Evolutionary conservation across 2,888 invertebrate genomes (phyloP), one percentile per base, ranked within the genome.

Genomic region (Parnassius smintheus): DNA sequence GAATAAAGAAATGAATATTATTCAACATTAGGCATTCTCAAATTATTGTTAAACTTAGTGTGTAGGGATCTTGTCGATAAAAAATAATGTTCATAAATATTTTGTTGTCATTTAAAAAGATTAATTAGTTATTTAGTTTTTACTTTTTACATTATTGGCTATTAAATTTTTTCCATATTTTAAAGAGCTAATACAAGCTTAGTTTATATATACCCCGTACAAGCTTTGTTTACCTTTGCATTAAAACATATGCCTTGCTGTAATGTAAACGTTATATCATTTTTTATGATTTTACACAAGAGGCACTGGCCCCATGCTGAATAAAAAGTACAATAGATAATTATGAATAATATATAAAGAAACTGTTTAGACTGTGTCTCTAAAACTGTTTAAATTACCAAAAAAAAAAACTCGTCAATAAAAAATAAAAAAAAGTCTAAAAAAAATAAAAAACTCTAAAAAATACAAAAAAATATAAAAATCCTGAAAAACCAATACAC

Each of bases 281-380:
- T 90, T 90, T 85, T 89, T 88, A 82, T 77, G 75, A 81, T 85
- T 88, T 88, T 89, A 86, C 83, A 84, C 84, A 81, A 81, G 81
- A 80, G 86, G 86, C 87, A 81, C 81, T 78, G 75, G 75, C 76
- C 83, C 83, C 82, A 76, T 80, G 79, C 82, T 81, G 79, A 80
- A 81, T 83, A 79, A 83, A 63, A 85, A 90, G 90, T 90, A 89
- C 90, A 90, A 90, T 89, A 86, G 86, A 87, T 86, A 82, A 81
- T 87, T 85, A 78, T 81, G 80, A 82, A 81, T 83, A 86, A 83
- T 80, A 68, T 82, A 69, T 89, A 90, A 89, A 86, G 86, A 87
- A 87, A 89, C 86, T 86, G 80, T 85, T 81, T 85, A 83, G 35
- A 35, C 35, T 35, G 35, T 35, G 35, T 35, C 35, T 35, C 35